Evolutionary conservation across 2,113 vertebrate species (phyloP).

Genomic region (Crotalus horridus): DNA sequence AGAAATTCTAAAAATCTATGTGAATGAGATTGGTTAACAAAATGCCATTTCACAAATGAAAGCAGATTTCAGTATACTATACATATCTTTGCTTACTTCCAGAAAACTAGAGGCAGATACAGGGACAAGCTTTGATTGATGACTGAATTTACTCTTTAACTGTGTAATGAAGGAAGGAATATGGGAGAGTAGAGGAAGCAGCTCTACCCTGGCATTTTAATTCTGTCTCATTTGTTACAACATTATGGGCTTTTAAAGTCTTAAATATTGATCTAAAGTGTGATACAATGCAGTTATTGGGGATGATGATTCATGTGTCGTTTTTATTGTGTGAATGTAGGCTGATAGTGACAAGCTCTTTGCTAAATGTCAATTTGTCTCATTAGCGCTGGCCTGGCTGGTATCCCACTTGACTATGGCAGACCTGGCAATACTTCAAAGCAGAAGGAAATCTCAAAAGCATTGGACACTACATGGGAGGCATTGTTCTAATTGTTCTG

Average conservation of each 20-base stretch:
- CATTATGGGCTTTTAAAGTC: slow-evolving; percentile 29
- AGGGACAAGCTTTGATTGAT: background rate
- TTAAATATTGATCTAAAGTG: slow-evolving; percentile 30
- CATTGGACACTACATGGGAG: background rate
- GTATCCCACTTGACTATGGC: slow-evolving; percentile 12
- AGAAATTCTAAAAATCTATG: background rate
- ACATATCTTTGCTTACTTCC: background rate
- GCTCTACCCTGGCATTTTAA: background rate
- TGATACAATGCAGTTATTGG: slow-evolving; percentile 26
- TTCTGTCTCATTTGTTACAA: slow-evolving; percentile 15
- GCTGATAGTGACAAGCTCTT: slow-evolving; percentile 24
- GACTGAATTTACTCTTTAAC: background rate
- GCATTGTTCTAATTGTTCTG: background rate
- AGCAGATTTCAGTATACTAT: background rate
- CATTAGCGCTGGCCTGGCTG: slow-evolving; percentile 24
- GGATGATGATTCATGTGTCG: slow-evolving; percentile 22
- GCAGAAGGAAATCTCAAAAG: slow-evolving; percentile 20
- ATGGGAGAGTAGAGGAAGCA: background rate
- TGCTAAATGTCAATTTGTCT: slow-evolving; percentile 27
- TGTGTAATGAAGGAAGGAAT: background rate
- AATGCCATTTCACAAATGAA: background rate
- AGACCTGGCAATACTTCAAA: slow-evolving; percentile 13
- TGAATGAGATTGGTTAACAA: background rate
- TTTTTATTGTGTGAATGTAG: slow-evolving; percentile 19
- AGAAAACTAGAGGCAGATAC: background rate